Evolutionary conservation across 2,113 vertebrate species (phyloP).

Genomic region (Ciconia stormi): DNA sequence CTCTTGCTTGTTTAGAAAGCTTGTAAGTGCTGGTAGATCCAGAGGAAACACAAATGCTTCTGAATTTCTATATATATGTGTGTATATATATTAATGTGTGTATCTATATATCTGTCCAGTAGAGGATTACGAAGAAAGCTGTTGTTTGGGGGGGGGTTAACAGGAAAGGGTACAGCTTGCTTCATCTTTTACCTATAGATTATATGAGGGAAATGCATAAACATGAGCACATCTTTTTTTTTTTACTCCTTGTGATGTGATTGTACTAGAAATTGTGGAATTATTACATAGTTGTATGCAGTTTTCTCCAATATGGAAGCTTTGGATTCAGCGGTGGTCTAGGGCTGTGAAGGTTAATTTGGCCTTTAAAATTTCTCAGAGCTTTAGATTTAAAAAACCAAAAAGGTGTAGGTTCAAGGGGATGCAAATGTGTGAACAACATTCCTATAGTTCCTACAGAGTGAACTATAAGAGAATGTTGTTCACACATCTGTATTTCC

Average conservation of each 20-base stretch:
- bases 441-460: background rate
- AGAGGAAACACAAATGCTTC: background rate
- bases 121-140: background rate
- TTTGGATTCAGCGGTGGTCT: background rate
- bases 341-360: background rate
- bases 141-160: accelerated
- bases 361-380: background rate
- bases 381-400: background rate
- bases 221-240: background rate
- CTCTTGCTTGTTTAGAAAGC: background rate
- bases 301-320: background rate
- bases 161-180: background rate
- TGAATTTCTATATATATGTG: background rate
- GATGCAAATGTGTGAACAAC: background rate
- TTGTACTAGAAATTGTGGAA: background rate
- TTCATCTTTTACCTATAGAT: background rate
- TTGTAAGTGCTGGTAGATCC: background rate
- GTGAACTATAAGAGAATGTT: background rate
- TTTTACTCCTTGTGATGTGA: background rate
- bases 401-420: background rate
- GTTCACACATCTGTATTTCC: background rate
- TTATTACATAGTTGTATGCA: accelerated
- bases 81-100: accelerated
- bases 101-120: background rate
- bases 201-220: background rate